Base-by-base conservation (phyloP, 2,888 invertebrate genomes). In the Heterodera filipjevi region DNA sequence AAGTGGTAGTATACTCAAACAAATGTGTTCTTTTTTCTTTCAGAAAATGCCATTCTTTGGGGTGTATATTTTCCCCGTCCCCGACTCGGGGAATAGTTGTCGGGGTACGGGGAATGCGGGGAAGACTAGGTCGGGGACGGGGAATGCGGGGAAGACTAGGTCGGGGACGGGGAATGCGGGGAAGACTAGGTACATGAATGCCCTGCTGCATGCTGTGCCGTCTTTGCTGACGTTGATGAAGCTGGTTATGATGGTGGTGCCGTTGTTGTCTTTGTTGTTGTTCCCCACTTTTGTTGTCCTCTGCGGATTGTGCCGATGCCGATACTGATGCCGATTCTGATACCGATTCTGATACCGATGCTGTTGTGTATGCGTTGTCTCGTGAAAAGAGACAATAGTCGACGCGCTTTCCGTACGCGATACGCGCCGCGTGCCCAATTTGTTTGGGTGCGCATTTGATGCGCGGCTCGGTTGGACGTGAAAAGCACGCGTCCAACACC, bases 401-500 rank as follows among this genome's bases (percentile, higher is more conserved):
- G 30, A 75, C 75, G 22, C 75, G 66, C 30, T 53, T 64, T 16
- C 80, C 72, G 44, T 83, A 85, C 30, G 84, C 73, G 12, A 53
- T 66, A 64, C 73, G 81, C 22, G 83, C 83, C 46, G 85, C 80
- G 33, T 73, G 73, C 10, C 83, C 83, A 35, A 83, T 84, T 27
- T 77, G 71, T 27, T 72, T 66, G 8, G 83, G 84, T 8, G 80
- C 76, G 76, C 83, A 83, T 33, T 82, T 66, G 33, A 74, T 83
- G 33, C 66, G 39, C 19, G 75, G 71, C n/a, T 77, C 71, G 3
- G 16, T 68, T 3, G 68, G 68, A 6, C 68, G 35, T 68, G 68
- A 71, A 71, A 83, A 83, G 49, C 83, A 83, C n/a, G 71, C 72
- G 49, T 83, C 83, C 27, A 83, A 75, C 44, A 82, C 76, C 82